phyloP scores from a whole-genome alignment of 1,140 invertebrate species.

The Eumeta japonica region DNA sequence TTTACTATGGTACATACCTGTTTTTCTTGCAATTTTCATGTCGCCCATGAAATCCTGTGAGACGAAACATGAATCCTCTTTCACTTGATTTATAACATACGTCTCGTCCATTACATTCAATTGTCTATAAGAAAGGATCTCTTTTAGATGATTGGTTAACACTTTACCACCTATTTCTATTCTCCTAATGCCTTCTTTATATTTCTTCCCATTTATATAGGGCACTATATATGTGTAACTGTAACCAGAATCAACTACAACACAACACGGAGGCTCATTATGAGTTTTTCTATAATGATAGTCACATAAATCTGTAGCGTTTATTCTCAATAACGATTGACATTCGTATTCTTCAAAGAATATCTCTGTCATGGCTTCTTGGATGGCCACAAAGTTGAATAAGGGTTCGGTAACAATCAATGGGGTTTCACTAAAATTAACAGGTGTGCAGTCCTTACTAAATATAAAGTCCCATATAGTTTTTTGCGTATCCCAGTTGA shows the following conservation, averaged over 20 bases:
- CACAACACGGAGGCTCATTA: slow-evolving; percentile 68
- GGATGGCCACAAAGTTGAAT: slow-evolving; percentile 90
- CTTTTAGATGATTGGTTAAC: slow-evolving; percentile 97
- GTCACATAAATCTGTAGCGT: slow-evolving; percentile 70
- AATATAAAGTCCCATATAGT: slow-evolving; percentile 96
- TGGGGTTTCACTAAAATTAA: slow-evolving; percentile 74
- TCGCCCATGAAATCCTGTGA: slow-evolving; percentile 83
- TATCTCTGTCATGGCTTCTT: slow-evolving; percentile 92
- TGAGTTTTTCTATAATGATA: slow-evolving; percentile 63
- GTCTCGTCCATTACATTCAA: slow-evolving; percentile 99
- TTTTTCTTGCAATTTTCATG: slow-evolving; percentile 74
- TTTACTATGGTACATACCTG: no score
- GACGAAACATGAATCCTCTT: slow-evolving; percentile 97
- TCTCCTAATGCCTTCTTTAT: slow-evolving; percentile 74
- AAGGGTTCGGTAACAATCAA: slow-evolving; percentile 92
- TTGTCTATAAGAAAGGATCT: slow-evolving; percentile 95
- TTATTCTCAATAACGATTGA: slow-evolving; percentile 77
- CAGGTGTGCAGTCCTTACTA: slow-evolving; percentile 81
- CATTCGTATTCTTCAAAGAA: slow-evolving; percentile 98
- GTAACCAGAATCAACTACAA: slow-evolving; percentile 91
- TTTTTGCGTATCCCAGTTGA: slow-evolving; percentile 96
- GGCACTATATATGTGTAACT: slow-evolving; percentile 95
- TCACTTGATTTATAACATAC: slow-evolving; percentile 97
- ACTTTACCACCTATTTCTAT: slow-evolving; percentile 97
- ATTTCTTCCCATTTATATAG: slow-evolving; percentile 86